These are phyloP conservation scores for Bubalus kerabau DNA, from an alignment of 2,113 vertebrate genomes.

Conservation along the genomic window DNA sequence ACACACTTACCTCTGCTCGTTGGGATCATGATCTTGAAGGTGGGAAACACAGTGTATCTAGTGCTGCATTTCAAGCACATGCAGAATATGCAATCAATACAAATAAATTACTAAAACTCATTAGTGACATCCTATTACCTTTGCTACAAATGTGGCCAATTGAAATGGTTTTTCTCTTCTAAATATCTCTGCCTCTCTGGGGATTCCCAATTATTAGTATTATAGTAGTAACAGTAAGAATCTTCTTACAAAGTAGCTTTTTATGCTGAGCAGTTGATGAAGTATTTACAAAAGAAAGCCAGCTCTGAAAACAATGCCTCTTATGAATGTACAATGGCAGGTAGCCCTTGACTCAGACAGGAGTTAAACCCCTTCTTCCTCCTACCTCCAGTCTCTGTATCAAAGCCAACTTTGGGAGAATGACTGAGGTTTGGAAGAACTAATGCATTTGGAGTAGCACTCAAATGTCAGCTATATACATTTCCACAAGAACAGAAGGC, in stretches of 20 bases:
- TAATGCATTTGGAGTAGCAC: not conserved
- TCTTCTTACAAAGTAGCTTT: not conserved
- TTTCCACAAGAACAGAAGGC: not conserved
- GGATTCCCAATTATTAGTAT: not conserved
- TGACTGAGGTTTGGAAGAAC: not conserved
- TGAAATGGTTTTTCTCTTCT: not conserved
- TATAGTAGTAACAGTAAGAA: not conserved
- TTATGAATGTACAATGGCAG: not conserved
- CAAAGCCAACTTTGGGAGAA: not conserved
- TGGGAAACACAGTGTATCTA: not conserved
- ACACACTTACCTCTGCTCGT: not conserved
- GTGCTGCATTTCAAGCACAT: not conserved
- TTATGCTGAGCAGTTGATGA: not conserved
- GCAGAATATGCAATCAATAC: constrained; percentile 3
- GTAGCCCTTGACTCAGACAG: not conserved
- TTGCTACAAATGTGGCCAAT: not conserved
- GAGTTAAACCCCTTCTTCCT: not conserved
- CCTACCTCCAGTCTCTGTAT: not conserved
- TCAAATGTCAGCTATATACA: too few relatives aligned
- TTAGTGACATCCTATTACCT: not conserved
- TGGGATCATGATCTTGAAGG: constrained; percentile 44
- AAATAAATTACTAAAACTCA: not conserved
- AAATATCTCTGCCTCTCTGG: not conserved
- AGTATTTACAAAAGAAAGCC: not conserved
- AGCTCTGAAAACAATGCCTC: not conserved